These are phyloP conservation scores for Meles meles DNA, from an alignment of 2,113 vertebrate genomes.

Conservation along the genomic window DNA sequence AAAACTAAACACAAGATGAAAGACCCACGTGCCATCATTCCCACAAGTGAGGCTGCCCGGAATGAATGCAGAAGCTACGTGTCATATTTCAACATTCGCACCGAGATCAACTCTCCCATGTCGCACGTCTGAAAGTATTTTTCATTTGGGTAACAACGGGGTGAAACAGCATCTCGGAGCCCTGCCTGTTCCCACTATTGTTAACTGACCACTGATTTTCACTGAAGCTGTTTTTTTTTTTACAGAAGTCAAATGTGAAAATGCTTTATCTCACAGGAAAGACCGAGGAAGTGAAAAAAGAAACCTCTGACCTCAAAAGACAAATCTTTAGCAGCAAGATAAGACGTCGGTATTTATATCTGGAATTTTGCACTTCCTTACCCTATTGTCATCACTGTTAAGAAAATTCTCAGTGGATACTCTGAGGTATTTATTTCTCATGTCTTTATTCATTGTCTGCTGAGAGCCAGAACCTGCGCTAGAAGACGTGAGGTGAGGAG, in stretches of 20 bases:
- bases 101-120: not conserved
- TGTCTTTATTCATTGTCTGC: not conserved
- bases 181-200: not conserved
- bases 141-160: not conserved
- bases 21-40: not conserved
- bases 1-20: not conserved
- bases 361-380: not conserved
- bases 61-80: not conserved
- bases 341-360: not conserved
- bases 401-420: not conserved
- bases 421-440: not conserved
- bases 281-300: constrained; percentile 1
- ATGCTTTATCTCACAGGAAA: constrained; percentile 38
- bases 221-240: constrained; percentile 40
- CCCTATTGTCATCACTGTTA: not conserved
- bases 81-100: not conserved
- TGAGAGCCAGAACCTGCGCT: not conserved
- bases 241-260: not conserved
- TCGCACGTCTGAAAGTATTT: not conserved
- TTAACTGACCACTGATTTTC: not conserved
- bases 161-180: not conserved
- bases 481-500: not conserved
- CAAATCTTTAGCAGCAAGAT: not conserved
- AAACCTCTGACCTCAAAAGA: not conserved
- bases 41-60: not conserved